Percentiles rank a stretch among this genome's conserved stretches.
phyloP scores from a whole-genome alignment of 2,888 invertebrate species.

The Ophraella communa region DNA sequence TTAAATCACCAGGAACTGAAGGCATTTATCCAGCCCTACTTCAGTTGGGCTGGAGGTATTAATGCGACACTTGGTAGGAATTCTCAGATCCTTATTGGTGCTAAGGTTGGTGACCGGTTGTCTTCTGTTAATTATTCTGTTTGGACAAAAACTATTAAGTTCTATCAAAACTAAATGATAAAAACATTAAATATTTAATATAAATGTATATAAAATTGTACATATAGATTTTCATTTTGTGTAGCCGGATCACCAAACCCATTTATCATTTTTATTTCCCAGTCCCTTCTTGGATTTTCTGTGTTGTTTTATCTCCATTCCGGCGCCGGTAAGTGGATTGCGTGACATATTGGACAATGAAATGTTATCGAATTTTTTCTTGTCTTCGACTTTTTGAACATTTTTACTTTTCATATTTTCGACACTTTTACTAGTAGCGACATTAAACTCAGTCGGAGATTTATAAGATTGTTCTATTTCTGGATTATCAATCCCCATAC shows the following conservation, averaged over 20 bases:
- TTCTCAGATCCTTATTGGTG: too few relatives aligned
- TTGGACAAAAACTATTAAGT: background rate
- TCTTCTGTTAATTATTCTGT: background rate
- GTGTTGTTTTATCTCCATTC: conserved; percentile 43
- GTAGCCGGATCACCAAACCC: conserved; percentile 41
- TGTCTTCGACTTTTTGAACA: conserved; percentile 1
- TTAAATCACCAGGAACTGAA: too few relatives aligned
- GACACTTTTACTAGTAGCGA: background rate
- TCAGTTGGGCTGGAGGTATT: too few relatives aligned
- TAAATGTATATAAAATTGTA: background rate
- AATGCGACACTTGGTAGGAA: too few relatives aligned
- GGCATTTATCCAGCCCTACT: too few relatives aligned
- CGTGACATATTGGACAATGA: conserved; percentile 42
- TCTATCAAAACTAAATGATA: background rate
- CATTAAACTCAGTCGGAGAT: background rate
- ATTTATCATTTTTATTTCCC: conserved; percentile 32
- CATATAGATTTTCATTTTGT: background rate
- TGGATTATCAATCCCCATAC: background rate
- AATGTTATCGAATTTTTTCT: background rate
- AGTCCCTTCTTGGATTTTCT: conserved; percentile 41
- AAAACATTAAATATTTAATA: background rate
- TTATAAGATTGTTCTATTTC: background rate
- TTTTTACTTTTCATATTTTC: conserved; percentile 2
- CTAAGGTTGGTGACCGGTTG: too few relatives aligned
- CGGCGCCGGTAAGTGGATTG: conserved; percentile 49